Percentiles rank a stretch among this genome's conserved stretches.
phyloP scores from a whole-genome alignment of 2,888 invertebrate species.

The Parnassius glacialis region DNA sequence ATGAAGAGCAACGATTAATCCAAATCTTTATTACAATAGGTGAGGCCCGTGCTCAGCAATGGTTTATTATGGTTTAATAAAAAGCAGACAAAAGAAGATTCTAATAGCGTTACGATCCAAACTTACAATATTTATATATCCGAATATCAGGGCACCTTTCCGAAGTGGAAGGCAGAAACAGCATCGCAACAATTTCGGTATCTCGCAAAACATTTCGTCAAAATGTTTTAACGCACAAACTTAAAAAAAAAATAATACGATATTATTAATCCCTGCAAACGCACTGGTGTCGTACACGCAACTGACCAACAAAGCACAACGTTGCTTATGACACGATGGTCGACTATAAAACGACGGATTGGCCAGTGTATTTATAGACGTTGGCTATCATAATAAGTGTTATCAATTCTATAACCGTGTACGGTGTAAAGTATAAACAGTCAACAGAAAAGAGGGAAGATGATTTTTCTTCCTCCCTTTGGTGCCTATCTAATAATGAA shows the following conservation, averaged over 20 bases:
- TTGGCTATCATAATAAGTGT: not conserved
- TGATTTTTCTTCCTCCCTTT: no score
- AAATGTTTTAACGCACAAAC: not conserved
- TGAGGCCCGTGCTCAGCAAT: no score
- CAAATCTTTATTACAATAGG: no score
- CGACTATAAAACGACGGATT: not conserved
- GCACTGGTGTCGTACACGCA: not conserved
- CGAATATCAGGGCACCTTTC: slow-evolving; percentile 56
- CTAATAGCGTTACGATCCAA: no score
- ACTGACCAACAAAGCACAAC: slow-evolving; percentile 3
- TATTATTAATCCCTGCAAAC: not conserved
- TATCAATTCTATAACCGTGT: no score
- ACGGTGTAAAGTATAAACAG: no score
- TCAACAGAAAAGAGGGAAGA: no score
- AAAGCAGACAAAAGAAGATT: no score
- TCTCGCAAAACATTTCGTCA: slow-evolving; percentile 59
- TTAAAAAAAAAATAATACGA: not conserved
- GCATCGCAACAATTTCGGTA: slow-evolving; percentile 50
- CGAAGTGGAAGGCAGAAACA: slow-evolving; percentile 67
- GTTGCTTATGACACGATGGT: not conserved
- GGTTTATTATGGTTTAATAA: no score
- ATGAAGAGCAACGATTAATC: no score
- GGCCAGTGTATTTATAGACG: slow-evolving; percentile 7
- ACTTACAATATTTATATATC: slow-evolving; percentile 63
- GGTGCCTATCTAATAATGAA: no score